Evolutionary conservation across 2,797 vertebrate genomes (phyloP).

Genomic region (Microctenopoma steveboyesi): DNA sequence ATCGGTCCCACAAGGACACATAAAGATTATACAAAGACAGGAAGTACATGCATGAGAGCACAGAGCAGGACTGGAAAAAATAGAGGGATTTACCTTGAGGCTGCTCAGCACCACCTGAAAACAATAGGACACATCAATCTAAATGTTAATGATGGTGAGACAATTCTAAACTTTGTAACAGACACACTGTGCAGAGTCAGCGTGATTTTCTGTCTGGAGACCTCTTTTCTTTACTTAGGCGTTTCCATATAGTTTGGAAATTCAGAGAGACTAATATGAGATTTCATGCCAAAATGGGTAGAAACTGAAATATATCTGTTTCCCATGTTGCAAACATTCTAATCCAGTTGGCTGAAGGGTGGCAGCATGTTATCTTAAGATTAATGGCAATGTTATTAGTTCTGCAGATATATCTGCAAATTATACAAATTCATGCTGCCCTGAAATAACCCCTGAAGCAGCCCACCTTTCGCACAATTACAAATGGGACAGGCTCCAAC

Average conservation of each 20-base stretch:
- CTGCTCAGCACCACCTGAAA: slow-evolving; percentile 57
- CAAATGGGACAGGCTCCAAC: too few species aligned
- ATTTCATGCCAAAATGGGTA: too few species aligned
- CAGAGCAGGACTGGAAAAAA: rapidly evolving
- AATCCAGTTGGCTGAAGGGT: too few species aligned
- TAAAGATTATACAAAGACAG: slow-evolving; percentile 14
- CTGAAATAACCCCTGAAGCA: neutral
- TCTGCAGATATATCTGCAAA: too few species aligned
- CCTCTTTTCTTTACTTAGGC: too few species aligned
- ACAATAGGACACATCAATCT: neutral
- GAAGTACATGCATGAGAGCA: neutral
- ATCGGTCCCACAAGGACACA: rapidly evolving
- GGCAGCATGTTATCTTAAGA: neutral
- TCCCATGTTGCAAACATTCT: too few species aligned
- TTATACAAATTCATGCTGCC: too few species aligned
- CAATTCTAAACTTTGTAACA: neutral
- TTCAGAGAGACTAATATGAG: neutral
- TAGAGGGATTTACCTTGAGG: slow-evolving; percentile 68
- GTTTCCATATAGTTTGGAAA: too few species aligned
- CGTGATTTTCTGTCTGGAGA: too few species aligned
- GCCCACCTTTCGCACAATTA: too few species aligned
- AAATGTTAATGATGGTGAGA: neutral
- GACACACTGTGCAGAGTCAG: too few species aligned
- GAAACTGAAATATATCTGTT: too few species aligned
- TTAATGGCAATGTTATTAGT: neutral